phyloP scores from a whole-genome alignment of 2,888 invertebrate genomes.

The Chymomyza caudatula region DNA sequence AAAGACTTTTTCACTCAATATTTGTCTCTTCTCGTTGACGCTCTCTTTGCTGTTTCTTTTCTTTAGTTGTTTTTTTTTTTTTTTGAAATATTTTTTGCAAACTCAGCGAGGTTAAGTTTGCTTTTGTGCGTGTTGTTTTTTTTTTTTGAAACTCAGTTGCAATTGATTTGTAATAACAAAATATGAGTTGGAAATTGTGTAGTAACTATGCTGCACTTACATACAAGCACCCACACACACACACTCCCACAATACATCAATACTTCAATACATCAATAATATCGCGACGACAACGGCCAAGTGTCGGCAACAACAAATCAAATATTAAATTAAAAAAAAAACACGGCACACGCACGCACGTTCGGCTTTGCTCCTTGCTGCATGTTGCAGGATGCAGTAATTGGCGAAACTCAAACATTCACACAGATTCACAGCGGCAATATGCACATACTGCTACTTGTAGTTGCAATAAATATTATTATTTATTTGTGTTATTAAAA shows the following conservation, averaged over 20 bases:
- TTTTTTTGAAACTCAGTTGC: not conserved
- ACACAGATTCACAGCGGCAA: not conserved
- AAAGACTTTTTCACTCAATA: slow-evolving; percentile 30
- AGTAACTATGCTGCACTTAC: not conserved
- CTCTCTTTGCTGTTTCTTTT: slow-evolving; percentile 10
- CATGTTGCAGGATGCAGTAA: not conserved
- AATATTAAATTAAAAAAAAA: not conserved
- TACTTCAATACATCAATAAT: not conserved
- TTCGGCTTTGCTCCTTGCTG: not conserved
- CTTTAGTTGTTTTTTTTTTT: slow-evolving; percentile 21
- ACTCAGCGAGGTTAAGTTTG: slow-evolving; percentile 65
- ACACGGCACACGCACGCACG: not conserved
- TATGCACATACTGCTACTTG: not conserved
- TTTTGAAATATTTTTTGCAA: slow-evolving; percentile 47
- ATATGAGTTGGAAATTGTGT: not conserved
- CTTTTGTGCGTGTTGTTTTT: slow-evolving; percentile 27
- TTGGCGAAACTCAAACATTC: not conserved
- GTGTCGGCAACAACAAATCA: slow-evolving; percentile 1
- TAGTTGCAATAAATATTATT: not conserved
- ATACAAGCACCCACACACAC: not conserved
- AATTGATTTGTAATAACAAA: not conserved
- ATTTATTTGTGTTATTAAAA: not conserved
- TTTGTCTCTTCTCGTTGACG: slow-evolving; percentile 17
- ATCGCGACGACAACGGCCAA: not conserved
- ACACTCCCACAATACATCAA: not conserved